These are phyloP conservation scores for Sinotaia quadrata DNA, from an alignment of 2,888 invertebrate species.

Conservation along the genomic window DNA sequence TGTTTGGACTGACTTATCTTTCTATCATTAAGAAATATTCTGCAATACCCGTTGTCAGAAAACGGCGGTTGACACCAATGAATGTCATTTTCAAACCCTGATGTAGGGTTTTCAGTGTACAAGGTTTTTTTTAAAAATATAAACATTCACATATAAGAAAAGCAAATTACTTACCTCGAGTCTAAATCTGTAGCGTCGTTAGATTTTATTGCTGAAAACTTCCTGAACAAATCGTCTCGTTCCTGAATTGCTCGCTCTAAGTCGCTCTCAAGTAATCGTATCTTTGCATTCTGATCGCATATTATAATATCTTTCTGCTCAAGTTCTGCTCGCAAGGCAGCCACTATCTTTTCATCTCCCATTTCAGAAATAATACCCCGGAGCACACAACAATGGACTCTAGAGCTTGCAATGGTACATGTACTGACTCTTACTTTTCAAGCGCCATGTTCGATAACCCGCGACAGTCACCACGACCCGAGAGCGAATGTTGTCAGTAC, in stretches of 20 bases:
- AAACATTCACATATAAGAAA: too few species aligned
- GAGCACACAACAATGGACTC: neutral
- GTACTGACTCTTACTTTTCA: neutral
- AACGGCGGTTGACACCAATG: too few species aligned
- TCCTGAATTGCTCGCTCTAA: slow-evolving; percentile 18
- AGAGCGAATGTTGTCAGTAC: too few species aligned
- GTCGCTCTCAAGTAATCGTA: slow-evolving; percentile 25
- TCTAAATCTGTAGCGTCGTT: neutral
- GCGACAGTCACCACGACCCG: neutral
- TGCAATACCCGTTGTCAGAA: too few species aligned
- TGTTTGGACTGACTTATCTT: too few species aligned
- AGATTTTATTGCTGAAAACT: slow-evolving; percentile 1
- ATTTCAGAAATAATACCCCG: neutral
- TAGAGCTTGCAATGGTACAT: too few species aligned
- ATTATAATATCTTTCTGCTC: slow-evolving; percentile 31
- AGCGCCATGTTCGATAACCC: slow-evolving; percentile 14
- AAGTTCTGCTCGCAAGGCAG: slow-evolving; percentile 23
- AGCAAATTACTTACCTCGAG: neutral
- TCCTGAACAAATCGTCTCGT: slow-evolving; percentile 19
- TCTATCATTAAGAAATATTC: too few species aligned
- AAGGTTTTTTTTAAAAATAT: too few species aligned
- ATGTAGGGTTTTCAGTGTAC: too few species aligned
- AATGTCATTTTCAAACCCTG: too few species aligned
- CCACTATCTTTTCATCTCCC: slow-evolving; percentile 20
- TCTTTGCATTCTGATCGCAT: slow-evolving; percentile 25